phyloP scores from a whole-genome alignment of 2,888 invertebrate genomes.

The Trachelus iudaicus region DNA sequence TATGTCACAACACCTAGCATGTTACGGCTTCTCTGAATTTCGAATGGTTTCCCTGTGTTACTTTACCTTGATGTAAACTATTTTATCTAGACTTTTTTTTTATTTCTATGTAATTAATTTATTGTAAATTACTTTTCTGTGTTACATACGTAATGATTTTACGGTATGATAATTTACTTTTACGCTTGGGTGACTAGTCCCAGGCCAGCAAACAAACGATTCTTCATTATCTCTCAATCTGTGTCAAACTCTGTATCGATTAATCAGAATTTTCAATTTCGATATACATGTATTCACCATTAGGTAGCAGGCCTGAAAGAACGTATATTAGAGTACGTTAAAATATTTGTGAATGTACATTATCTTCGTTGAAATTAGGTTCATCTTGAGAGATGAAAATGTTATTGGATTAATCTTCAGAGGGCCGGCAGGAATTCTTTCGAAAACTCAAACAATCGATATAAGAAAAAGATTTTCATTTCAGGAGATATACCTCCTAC shows the following conservation, averaged over 20 bases:
- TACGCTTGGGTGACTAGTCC: not conserved
- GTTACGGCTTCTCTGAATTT: no score
- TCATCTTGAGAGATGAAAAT: not conserved
- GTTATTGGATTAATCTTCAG: not conserved
- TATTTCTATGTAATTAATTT: not conserved
- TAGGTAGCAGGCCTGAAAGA: constrained; percentile 54
- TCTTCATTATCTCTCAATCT: not conserved
- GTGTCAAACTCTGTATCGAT: not conserved
- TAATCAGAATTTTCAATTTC: constrained; percentile 38
- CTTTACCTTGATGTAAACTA: not conserved
- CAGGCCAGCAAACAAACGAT: not conserved
- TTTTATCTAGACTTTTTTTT: not conserved
- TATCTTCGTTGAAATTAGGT: not conserved
- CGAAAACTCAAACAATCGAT: no score
- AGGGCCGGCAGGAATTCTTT: no score
- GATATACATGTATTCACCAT: constrained; percentile 55
- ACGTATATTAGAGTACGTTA: not conserved
- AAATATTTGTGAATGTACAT: not conserved
- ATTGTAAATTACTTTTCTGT: not conserved
- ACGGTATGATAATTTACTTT: not conserved
- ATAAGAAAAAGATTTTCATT: no score
- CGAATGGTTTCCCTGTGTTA: not conserved
- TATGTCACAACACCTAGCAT: not conserved
- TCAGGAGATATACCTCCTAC: no score
- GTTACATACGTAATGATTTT: not conserved